These are phyloP conservation scores for Torymus texanus DNA, from an alignment of 2,888 invertebrate species.

Conservation along the genomic window DNA sequence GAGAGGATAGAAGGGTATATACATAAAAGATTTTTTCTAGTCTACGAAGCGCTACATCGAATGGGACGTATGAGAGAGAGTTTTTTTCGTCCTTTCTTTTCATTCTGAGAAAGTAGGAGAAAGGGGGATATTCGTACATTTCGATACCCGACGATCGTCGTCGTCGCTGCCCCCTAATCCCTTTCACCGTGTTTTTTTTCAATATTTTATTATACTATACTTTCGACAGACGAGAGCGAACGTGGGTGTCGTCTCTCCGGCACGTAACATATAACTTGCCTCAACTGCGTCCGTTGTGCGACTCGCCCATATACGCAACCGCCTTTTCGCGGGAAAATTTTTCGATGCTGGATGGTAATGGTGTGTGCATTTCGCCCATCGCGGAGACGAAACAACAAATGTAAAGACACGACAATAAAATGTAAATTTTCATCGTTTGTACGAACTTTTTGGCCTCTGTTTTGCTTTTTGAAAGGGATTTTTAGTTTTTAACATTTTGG, in stretches of 20 bases:
- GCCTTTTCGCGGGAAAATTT: conserved; percentile 8
- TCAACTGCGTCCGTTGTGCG: conserved; percentile 1
- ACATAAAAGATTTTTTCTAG: conserved; percentile 51
- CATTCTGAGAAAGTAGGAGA: neutral
- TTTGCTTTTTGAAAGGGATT: neutral
- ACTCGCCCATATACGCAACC: neutral
- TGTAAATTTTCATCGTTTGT: conserved; percentile 29
- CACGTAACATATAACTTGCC: neutral
- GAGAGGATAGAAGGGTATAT: neutral
- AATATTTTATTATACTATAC: neutral
- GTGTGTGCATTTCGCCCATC: neutral
- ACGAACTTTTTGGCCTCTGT: neutral
- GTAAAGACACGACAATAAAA: conserved; percentile 50
- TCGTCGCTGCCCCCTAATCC: too few species aligned
- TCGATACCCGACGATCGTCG: neutral
- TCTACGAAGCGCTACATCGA: conserved; percentile 55
- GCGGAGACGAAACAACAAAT: neutral
- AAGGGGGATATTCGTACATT: too few species aligned
- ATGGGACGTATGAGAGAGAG: conserved; percentile 20
- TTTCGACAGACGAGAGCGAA: neutral
- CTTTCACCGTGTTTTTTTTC: neutral
- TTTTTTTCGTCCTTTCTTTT: conserved; percentile 22
- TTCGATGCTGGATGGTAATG: neutral
- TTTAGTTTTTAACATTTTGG: neutral
- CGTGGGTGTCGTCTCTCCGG: neutral